Percentiles rank a stretch among this genome's conserved stretches.
Conservation (phyloP, 2,888 invertebrate genomes). For the Oscheius sp. region DNA sequence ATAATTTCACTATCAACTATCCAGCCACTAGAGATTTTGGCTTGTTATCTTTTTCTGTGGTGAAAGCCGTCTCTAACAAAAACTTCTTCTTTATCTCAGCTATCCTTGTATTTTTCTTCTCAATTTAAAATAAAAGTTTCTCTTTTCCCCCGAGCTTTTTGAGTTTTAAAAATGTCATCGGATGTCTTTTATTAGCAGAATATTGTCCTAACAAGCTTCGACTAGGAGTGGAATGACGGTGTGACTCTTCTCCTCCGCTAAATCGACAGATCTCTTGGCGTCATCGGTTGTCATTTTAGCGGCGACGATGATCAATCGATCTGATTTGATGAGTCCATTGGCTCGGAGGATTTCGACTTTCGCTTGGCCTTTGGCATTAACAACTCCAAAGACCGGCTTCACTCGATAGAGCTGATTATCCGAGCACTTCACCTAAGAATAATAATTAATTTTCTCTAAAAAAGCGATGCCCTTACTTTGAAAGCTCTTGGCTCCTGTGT, state of each 20-base stretch:
- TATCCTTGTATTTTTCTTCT: too few species aligned
- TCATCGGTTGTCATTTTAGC: background rate
- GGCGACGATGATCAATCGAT: background rate
- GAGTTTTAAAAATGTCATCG: too few species aligned
- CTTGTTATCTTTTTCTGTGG: too few species aligned
- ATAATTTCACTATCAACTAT: too few species aligned
- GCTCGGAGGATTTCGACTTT: constrained; percentile 33
- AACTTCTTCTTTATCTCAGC: too few species aligned
- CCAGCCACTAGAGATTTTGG: too few species aligned
- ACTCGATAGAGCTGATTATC: constrained; percentile 28
- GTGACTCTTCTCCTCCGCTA: background rate
- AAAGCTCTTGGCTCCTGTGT: background rate
- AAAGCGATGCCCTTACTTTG: background rate
- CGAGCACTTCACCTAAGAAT: background rate
- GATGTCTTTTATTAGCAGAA: too few species aligned
- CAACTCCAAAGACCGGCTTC: constrained; percentile 42
- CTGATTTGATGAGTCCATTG: background rate
- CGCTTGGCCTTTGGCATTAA: constrained; percentile 30
- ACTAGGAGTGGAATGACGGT: background rate
- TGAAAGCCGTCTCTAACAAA: too few species aligned
- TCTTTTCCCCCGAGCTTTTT: too few species aligned
- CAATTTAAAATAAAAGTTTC: too few species aligned
- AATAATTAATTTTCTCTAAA: background rate
- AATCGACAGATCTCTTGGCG: background rate
- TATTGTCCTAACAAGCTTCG: too few species aligned